Evolutionary conservation across 2,888 invertebrate species (phyloP).

Genomic region (Tolmerus cingulatus): DNA sequence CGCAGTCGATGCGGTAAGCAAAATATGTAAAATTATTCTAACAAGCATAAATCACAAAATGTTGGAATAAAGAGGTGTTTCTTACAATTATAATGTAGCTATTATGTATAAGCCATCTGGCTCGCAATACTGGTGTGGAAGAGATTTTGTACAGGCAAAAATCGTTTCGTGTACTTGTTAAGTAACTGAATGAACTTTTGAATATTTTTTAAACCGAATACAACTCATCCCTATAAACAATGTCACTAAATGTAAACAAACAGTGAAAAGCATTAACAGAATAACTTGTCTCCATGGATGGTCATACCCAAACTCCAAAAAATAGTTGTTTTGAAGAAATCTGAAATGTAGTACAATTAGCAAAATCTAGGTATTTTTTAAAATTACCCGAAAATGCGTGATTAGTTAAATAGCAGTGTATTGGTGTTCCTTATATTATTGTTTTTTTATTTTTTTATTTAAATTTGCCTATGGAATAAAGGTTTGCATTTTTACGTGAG

Average conservation of each 20-base stretch:
- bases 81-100: background rate
- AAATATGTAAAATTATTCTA: background rate
- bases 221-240: background rate
- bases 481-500: background rate
- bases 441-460: background rate
- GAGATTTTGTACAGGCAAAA: background rate
- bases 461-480: background rate
- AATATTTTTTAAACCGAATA: background rate
- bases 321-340: background rate
- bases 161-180: background rate
- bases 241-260: background rate
- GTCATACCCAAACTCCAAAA: background rate
- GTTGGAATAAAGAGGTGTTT: slow-evolving; percentile 7
- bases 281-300: background rate
- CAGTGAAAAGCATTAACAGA: background rate
- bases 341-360: background rate
- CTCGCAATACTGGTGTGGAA: background rate
- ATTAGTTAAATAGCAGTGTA: background rate
- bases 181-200: background rate
- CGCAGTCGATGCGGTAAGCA: background rate
- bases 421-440: background rate
- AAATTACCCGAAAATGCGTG: background rate
- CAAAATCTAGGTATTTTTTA: background rate
- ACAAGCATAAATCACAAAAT: slow-evolving; percentile 19
- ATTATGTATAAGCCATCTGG: background rate